Percentiles rank a stretch among this genome's conserved stretches.
Conservation (phyloP, 2,888 invertebrate species). For the Portevinia maculata region DNA sequence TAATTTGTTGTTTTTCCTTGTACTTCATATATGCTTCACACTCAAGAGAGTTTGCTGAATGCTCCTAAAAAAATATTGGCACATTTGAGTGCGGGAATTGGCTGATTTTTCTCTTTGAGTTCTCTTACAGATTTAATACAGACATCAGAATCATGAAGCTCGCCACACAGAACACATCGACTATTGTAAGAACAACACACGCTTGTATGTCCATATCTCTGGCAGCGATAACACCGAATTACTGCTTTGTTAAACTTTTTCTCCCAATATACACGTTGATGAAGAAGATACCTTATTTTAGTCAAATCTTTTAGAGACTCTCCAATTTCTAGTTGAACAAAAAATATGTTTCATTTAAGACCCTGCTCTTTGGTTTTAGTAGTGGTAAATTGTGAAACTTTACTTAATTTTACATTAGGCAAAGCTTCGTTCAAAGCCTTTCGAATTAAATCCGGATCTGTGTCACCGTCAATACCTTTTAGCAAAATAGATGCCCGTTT, state of each 20-base stretch:
- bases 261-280: conserved; percentile 26
- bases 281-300: conserved; percentile 2
- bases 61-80: too few species aligned
- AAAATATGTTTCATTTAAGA: conserved; percentile 25
- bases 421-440: conserved; percentile 11
- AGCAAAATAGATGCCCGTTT: conserved; percentile 17
- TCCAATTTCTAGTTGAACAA: conserved; percentile 11
- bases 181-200: conserved; percentile 20
- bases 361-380: conserved; percentile 12
- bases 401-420: conserved; percentile 11
- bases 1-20: too few species aligned
- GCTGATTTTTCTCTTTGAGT: too few species aligned
- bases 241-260: conserved; percentile 16
- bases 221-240: conserved; percentile 19
- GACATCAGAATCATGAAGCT: not conserved
- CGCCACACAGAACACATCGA: conserved; percentile 18
- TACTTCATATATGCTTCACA: too few species aligned
- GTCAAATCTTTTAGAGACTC: not conserved
- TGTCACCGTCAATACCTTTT: conserved; percentile 28
- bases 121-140: conserved; percentile 11
- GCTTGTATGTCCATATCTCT: conserved; percentile 20
- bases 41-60: too few species aligned
- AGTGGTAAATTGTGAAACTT: conserved; percentile 5
- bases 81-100: too few species aligned
- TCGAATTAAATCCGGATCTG: too few species aligned